Conservation (phyloP, 92 coral and sea anemone genomes). For the Palythoa caribaeorum region DNA sequence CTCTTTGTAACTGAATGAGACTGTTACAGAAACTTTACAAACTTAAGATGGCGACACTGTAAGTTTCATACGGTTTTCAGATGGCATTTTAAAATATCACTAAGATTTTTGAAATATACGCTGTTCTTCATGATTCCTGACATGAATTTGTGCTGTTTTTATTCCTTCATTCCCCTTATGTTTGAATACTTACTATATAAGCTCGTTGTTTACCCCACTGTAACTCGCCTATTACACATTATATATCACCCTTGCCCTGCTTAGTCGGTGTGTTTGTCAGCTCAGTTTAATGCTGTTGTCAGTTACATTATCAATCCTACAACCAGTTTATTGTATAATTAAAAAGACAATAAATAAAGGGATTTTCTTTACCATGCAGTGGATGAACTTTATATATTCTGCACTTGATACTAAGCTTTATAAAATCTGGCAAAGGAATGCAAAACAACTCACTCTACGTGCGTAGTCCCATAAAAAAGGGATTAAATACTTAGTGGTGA, state of each 20-base stretch:
- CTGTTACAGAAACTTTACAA: no score
- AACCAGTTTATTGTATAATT: no score
- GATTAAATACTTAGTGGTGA: constrained; percentile 3
- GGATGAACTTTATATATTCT: not conserved
- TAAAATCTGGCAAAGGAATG: not conserved
- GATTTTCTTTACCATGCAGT: not conserved
- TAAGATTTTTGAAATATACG: no score
- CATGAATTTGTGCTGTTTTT: not conserved
- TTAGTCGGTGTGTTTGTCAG: not conserved
- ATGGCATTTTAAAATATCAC: no score
- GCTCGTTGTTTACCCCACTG: no score
- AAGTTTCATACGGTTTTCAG: no score
- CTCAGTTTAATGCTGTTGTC: not conserved
- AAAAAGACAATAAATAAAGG: no score
- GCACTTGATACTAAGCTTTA: not conserved
- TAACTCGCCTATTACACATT: not conserved
- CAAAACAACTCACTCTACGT: not conserved
- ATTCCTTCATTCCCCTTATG: not conserved
- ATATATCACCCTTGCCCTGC: not conserved
- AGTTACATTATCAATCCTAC: no score
- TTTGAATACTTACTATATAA: not conserved
- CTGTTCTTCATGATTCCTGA: no score
- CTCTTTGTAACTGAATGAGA: no score
- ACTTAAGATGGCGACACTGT: no score
- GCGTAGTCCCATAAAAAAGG: not conserved